Base-by-base conservation (phyloP, 2,797 vertebrate genomes). In the Bufotes viridis region DNA sequence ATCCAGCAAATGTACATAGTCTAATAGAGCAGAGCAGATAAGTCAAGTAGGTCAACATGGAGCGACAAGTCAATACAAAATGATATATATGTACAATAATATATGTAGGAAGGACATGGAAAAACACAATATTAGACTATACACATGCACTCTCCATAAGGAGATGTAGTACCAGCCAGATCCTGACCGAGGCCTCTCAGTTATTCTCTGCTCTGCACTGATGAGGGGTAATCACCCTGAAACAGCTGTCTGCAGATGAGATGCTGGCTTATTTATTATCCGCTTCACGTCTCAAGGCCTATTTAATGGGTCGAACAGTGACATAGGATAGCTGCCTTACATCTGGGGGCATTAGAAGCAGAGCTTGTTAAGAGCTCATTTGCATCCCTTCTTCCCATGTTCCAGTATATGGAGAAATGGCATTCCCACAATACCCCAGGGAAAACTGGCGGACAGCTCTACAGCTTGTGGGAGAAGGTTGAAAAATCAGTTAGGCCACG, bases 401-500 rank as follows among this genome's bases (percentile, higher is more conserved):
- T 58, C 65, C 82, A 74, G 55, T 60, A 11, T 42, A 81, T 49
- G 17, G 70, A 58, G 72, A 63, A 76, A 20, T 42, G 14, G 58
- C 58, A 10, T 85, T 85, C 83, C 42, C 72, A 76, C 72, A 85
- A 85, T 85, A 24, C 72, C 57, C 72, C 20, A 26, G 83, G 49
- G 72, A 63, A 49, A 61, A 17, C 70, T 60, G 34, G 75, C 60
- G 8, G 70, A 60, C 83, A 61, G 57, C 29, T 42, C 34, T 7
- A 26, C 34, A 13, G 83, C 34, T 72, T 76, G 57, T 34, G 72
- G 72, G 72, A 24, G 83, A n/a, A 85, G 83, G 60, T 29, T 22
- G 74, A 34, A 58, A 76, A 51, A 85, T 76, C 55, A 76, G 83
- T 22, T n/a, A n/a, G n/a, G n/a, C n/a, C n/a, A n/a, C n/a, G n/a